Conservation (phyloP, 2,888 invertebrate genomes). For the Iselma pallidipennis region DNA sequence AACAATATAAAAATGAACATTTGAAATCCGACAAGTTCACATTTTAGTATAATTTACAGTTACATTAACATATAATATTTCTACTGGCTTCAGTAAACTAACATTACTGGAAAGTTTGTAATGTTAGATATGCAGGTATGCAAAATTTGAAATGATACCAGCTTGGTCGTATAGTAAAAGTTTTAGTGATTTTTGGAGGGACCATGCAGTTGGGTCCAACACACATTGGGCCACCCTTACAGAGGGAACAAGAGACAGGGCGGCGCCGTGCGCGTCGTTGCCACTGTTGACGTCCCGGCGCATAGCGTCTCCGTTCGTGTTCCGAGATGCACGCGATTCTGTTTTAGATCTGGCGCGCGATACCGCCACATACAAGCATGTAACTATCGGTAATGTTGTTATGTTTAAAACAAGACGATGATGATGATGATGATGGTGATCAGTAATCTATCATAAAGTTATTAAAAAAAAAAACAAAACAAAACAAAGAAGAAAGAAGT, state of each 20-base stretch:
- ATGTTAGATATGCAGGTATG: no score
- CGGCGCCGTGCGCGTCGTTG: conserved; percentile 54
- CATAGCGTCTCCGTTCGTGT: conserved; percentile 48
- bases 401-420: background rate
- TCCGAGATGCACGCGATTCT: conserved; percentile 58
- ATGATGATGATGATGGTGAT: background rate
- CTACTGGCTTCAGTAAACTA: no score
- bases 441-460: background rate
- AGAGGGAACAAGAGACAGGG: conserved; percentile 42
- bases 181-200: background rate
- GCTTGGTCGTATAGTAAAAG: background rate
- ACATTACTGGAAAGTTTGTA: no score
- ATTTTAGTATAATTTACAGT: no score
- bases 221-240: conserved; percentile 34
- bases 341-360: conserved; percentile 42
- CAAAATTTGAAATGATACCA: no score
- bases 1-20: no score
- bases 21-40: no score
- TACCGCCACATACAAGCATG: conserved; percentile 16
- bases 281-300: conserved; percentile 50
- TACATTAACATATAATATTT: no score
- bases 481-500: no score
- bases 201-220: background rate
- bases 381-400: background rate
- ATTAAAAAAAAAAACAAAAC: background rate